Percentiles rank a stretch among this genome's conserved stretches.
These are phyloP conservation scores for Dolichomitus sp. DNA, from an alignment of 2,888 invertebrate species.

Conservation along the genomic window DNA sequence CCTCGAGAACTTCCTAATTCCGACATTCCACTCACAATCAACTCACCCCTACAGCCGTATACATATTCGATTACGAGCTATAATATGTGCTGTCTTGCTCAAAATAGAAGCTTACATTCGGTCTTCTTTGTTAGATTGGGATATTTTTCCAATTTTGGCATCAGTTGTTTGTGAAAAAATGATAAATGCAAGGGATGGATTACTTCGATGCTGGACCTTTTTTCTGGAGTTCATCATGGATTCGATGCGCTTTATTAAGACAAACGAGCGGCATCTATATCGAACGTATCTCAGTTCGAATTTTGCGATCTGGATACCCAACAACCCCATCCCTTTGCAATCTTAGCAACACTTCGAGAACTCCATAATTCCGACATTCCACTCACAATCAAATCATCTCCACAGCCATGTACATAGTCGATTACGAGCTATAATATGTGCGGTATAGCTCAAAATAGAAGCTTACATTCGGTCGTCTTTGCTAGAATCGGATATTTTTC, in stretches of 20 bases:
- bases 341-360: neutral
- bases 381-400: slow-evolving; percentile 5
- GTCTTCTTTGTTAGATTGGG: no score
- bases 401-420: neutral
- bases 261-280: slow-evolving; percentile 57
- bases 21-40: slow-evolving; percentile 16
- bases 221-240: neutral
- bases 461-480: no score
- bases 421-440: slow-evolving; percentile 6
- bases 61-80: slow-evolving; percentile 5
- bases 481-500: no score
- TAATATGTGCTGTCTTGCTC: neutral
- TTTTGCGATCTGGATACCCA: slow-evolving; percentile 1
- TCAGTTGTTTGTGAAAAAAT: neutral
- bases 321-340: neutral
- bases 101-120: no score
- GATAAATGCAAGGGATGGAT: neutral
- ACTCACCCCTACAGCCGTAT: neutral
- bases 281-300: neutral
- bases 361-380: slow-evolving; percentile 21
- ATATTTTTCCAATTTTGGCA: no score
- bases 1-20: slow-evolving; percentile 15
- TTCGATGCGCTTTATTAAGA: slow-evolving; percentile 63
- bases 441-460: neutral
- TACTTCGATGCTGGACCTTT: neutral